Base-by-base conservation (phyloP, 2,113 vertebrate species). In the Sebastes fasciatus region DNA sequence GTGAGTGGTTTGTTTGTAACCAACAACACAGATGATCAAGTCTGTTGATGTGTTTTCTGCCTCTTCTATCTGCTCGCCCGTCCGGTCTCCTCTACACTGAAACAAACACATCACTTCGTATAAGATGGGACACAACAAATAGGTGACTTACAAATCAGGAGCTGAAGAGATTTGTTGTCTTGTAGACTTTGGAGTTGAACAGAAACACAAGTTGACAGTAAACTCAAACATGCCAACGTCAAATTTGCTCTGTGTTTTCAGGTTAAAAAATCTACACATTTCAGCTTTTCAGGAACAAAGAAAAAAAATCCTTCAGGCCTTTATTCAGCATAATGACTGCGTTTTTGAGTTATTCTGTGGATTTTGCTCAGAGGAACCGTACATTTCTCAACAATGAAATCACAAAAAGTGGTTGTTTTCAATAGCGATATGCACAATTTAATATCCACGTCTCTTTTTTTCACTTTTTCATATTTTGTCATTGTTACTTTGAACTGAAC, bases 31-130 rank as follows among this genome's bases (percentile, higher is more conserved):
- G 84, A 80, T 42, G 16, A 54, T 63, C 14, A 23, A 49, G 58
- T 87, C 82, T 87, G 86, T 78, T 54, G 79, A 91, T 80, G 55
- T 74, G 2, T 60, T 73, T 72, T 66, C 58, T 54, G 21, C 40
- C 40, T 75, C 21, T 49, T 65, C 17, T 74, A 4, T 55, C 43
- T 40, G 19, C 68, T 71, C 23, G 34, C 34, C 34, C 34, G 34
- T 34, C 34, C 34, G 34, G 34, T 34, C 34, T 4, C 48, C 43
- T 67, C 46, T n/a, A 11, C 4, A 58, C 63, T 63, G 45, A 45
- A 74, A 70, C 17, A 54, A 54, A 54, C 48, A 49, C 46, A 21
- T 63, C 17, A 21, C 6, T 21, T 61, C 9, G 42, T 6, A 57
- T 3, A 23, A 14, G 8, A 60, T 0, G 9, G 14, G 74, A 84